phyloP scores from a whole-genome alignment of 2,888 invertebrate species.

The Acleris literana region DNA sequence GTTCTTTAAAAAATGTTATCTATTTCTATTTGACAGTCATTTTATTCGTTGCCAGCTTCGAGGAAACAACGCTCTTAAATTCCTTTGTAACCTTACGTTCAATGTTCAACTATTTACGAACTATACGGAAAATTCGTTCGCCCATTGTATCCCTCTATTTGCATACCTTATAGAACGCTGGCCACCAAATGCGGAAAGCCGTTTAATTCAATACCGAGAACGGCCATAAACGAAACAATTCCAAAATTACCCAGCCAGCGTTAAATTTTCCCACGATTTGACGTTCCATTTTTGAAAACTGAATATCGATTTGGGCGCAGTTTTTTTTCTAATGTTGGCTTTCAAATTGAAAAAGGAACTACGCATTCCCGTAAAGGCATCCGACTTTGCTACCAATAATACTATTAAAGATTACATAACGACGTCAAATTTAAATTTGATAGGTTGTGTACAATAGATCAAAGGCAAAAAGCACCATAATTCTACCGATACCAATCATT shows the following conservation, averaged over 20 bases:
- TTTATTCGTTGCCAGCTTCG: too few relatives aligned
- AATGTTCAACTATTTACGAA: slow-evolving; percentile 2
- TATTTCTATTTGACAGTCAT: too few relatives aligned
- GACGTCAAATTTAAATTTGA: background rate
- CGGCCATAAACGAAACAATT: slow-evolving; percentile 9
- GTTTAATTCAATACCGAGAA: background rate
- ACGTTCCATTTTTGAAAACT: slow-evolving; percentile 3
- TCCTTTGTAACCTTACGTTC: background rate
- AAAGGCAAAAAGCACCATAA: slow-evolving; percentile 13
- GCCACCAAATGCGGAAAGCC: slow-evolving; percentile 2
- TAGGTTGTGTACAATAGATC: slow-evolving; percentile 5
- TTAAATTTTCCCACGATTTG: slow-evolving; percentile 1
- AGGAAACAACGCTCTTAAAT: background rate
- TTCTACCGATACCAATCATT: slow-evolving; percentile 41
- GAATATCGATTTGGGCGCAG: background rate
- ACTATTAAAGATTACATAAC: background rate
- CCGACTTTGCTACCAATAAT: slow-evolving; percentile 5
- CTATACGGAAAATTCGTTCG: slow-evolving; percentile 3
- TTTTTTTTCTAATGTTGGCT: background rate
- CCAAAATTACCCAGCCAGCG: background rate
- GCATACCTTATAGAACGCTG: slow-evolving; percentile 2
- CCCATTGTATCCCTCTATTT: background rate
- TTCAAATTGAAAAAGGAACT: background rate
- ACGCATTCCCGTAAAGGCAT: slow-evolving; percentile 2
- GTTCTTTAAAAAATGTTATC: too few relatives aligned